These are phyloP conservation scores for Ammospiza caudacuta DNA, from an alignment of 2,113 vertebrate genomes.

Conservation along the genomic window DNA sequence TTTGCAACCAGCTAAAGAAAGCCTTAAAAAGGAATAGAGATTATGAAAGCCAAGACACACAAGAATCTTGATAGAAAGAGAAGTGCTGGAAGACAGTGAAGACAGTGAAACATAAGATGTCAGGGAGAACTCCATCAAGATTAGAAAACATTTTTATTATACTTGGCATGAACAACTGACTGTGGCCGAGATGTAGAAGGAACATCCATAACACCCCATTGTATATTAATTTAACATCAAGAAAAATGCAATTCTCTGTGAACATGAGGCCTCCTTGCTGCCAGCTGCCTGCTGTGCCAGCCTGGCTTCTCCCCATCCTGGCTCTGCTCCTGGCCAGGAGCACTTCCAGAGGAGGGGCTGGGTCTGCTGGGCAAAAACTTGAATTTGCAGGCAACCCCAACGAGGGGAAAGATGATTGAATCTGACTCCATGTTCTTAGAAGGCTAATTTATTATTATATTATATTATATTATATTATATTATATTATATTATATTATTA, in stretches of 20 bases:
- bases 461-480: no score
- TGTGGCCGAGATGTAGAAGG: not conserved
- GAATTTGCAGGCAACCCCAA: no score
- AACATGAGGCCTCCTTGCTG: not conserved
- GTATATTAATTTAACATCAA: not conserved
- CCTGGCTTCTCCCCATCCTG: not conserved
- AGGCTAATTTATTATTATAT: no score
- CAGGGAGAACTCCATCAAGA: not conserved
- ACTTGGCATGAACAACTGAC: not conserved
- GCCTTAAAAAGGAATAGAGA: not conserved
- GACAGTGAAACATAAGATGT: not conserved
- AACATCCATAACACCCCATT: not conserved
- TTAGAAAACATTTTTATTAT: constrained; percentile 17
- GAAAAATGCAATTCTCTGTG: not conserved
- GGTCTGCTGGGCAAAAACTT: not conserved
- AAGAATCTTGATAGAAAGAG: not conserved
- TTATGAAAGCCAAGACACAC: not conserved
- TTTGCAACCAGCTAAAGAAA: not conserved
- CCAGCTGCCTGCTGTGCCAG: not conserved
- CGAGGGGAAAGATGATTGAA: no score
- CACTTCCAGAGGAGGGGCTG: not conserved
- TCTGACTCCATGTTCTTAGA: no score
- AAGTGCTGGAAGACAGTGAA: not conserved
- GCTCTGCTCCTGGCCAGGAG: accelerated
- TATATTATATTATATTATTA: no score